Percentiles rank a stretch among this genome's conserved stretches.
These are phyloP conservation scores for Eidolon dupreanum DNA, from an alignment of 2,797 vertebrate species.

Conservation along the genomic window DNA sequence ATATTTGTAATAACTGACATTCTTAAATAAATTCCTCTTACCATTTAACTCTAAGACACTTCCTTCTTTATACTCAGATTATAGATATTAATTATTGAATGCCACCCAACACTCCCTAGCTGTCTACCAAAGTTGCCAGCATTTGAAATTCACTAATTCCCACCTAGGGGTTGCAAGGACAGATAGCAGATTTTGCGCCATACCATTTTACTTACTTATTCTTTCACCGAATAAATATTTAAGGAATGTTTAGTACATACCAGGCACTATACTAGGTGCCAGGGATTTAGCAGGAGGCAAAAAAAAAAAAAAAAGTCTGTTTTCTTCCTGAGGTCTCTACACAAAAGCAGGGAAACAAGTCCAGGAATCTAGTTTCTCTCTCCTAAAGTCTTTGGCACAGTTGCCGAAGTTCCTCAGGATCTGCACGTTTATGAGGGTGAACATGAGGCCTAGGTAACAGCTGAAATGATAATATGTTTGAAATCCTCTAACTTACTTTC, in stretches of 20 bases:
- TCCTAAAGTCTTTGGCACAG: background rate
- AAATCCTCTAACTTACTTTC: background rate
- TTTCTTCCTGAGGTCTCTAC: background rate
- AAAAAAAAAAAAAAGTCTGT: background rate
- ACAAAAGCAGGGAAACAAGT: background rate
- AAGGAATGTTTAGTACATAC: background rate
- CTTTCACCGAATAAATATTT: background rate
- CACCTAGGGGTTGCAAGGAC: background rate
- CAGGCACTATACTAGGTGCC: background rate
- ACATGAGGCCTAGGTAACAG: background rate
- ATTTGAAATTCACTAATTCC: background rate
- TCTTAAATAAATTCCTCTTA: background rate
- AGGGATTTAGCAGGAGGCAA: background rate
- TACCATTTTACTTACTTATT: background rate
- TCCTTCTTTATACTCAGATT: background rate
- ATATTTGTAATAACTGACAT: background rate
- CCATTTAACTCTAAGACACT: background rate
- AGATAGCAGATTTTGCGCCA: background rate
- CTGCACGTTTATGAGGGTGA: background rate
- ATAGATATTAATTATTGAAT: background rate
- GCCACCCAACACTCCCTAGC: background rate
- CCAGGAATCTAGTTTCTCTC: background rate
- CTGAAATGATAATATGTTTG: background rate
- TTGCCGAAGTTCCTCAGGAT: background rate
- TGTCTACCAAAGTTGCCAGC: background rate